These are phyloP conservation scores for Trididemnum miniatum DNA, from an alignment of 23 tunicate species.

Conservation along the genomic window DNA sequence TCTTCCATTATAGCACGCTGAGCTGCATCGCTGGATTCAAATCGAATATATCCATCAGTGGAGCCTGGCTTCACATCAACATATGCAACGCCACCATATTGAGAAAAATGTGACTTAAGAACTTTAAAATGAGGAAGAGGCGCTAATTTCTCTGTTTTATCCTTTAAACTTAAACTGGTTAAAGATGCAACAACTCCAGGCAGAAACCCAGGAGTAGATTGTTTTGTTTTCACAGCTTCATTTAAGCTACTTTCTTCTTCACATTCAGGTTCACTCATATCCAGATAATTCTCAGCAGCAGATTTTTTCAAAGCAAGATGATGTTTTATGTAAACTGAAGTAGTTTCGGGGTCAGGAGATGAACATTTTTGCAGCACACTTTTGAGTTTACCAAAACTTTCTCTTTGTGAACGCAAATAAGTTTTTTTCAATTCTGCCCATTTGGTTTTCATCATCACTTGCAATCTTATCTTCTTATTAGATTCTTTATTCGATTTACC, in stretches of 20 bases:
- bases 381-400: conserved; percentile 72
- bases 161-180: not conserved
- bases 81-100: conserved; percentile 62
- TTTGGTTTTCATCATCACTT: conserved; percentile 55
- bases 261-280: conserved; percentile 14
- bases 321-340: conserved; percentile 24
- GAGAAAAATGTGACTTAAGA: conserved; percentile 41
- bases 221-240: conserved; percentile 15
- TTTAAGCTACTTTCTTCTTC: not conserved
- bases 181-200: conserved; percentile 68
- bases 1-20: conserved; percentile 83
- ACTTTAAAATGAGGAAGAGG: conserved; percentile 24
- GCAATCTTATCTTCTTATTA: not conserved
- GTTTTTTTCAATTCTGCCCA: conserved; percentile 51
- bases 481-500: not conserved
- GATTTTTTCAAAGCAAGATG: conserved; percentile 38
- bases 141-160: not conserved
- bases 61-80: conserved; percentile 50
- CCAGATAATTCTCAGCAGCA: conserved; percentile 26
- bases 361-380: conserved; percentile 54
- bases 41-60: conserved; percentile 51
- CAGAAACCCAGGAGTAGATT: conserved; percentile 39
- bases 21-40: conserved; percentile 56
- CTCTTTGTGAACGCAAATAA: conserved; percentile 51
- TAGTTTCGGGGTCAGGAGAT: conserved; percentile 16